phyloP scores from a whole-genome alignment of 2,888 invertebrate species.

The Odiellus spinosus region DNA sequence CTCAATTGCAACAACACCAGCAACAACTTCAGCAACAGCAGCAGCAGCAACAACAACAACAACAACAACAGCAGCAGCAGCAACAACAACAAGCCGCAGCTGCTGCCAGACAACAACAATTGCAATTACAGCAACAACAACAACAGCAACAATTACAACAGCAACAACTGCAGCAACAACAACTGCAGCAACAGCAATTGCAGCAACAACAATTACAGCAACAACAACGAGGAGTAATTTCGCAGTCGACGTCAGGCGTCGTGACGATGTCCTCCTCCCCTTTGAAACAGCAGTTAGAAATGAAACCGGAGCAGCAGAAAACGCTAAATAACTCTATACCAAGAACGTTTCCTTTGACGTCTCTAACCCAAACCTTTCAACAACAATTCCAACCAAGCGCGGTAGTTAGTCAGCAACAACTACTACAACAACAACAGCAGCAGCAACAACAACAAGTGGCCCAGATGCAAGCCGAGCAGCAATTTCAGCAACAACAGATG shows the following conservation, averaged over 20 bases:
- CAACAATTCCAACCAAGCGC: constrained; percentile 7
- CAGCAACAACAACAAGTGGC: neutral
- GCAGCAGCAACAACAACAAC: constrained; percentile 1
- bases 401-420: too few relatives aligned
- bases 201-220: constrained; percentile 1
- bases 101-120: neutral
- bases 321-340: constrained; percentile 5
- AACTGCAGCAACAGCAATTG: constrained; percentile 3
- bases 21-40: neutral
- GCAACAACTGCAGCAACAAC: constrained; percentile 4
- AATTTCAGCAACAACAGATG: neutral
- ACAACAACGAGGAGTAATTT: neutral
- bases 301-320: constrained; percentile 8
- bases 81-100: neutral
- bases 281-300: constrained; percentile 6
- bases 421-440: constrained; percentile 4
- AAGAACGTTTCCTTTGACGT: constrained; percentile 12
- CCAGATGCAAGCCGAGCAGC: constrained; percentile 1
- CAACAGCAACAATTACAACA: constrained; percentile 4
- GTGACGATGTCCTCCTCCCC: constrained; percentile 3
- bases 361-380: constrained; percentile 8
- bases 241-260: neutral
- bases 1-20: neutral
- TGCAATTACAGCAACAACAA: neutral
- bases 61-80: neutral